Base-by-base conservation (phyloP, 2,888 invertebrate genomes). In the Tenthredo livida region DNA sequence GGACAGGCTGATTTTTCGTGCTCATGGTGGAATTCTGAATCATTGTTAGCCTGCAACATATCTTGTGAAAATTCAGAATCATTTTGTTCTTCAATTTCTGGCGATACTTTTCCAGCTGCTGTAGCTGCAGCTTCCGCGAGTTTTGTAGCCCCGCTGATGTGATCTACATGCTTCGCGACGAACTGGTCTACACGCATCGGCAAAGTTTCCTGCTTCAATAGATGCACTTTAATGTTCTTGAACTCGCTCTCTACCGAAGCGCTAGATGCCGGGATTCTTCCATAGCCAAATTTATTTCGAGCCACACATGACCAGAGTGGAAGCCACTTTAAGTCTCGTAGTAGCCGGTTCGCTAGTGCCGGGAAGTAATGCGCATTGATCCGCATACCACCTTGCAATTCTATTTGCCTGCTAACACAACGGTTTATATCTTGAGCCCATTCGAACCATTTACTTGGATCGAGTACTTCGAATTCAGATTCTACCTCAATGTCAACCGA, bases 301-400 rank as follows among this genome's bases (percentile, higher is more conserved):
- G 29, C 80, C 1, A 86, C 78, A 78, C 84, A 72, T 40, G 86
- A 86, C 86, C 86, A 87, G 37, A 87, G 65, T n/a, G 85, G 87
- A 29, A 86, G 67, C 80, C 67, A 85, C 37, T 29, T 61, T 17
- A 86, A 54, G 33, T 86, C 86, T 12, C 50, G 82, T 29, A 86
- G 17, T 50, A 87, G 10, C 17, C 84, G 65, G n/a, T 43, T 12
- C n/a, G 84, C 86, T 29, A 87, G 82, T 65, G 85, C 25, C 15
- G 85, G 83, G 2, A 86, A 58, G 47, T 85, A 87, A 65, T 85
- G 84, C 1, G 85, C 87, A 37, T 86, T 87, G 12, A 73, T 29
- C 10, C 37, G 70, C n/a, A 25, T 15, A 10, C 70, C 33, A 17
- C 17, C 70, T 37, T 29, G 33, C 12, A 33, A 17, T 29, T 29